Evolutionary conservation across 2,888 invertebrate genomes (phyloP).

Genomic region (Diabrotica balteata): DNA sequence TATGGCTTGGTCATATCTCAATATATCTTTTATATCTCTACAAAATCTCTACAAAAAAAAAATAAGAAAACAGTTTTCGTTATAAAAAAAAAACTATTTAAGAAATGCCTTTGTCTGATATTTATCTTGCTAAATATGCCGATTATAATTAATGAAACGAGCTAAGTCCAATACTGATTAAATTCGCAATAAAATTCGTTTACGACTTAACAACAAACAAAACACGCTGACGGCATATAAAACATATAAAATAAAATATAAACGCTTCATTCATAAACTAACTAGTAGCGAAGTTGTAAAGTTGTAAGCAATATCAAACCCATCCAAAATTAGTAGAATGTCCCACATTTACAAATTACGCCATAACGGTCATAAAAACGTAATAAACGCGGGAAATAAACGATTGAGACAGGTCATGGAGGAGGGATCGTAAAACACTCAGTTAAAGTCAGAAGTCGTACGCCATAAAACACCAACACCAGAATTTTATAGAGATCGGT

Average conservation of each 20-base stretch:
- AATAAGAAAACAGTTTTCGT: no score
- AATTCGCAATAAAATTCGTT: conserved; percentile 49
- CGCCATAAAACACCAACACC: conserved; percentile 54
- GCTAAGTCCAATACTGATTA: conserved; percentile 9
- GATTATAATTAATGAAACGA: no score
- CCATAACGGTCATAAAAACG: conserved; percentile 59
- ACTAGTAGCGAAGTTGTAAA: conserved; percentile 47
- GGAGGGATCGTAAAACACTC: conserved; percentile 55
- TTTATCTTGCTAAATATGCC: no score
- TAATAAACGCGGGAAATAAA: conserved; percentile 60
- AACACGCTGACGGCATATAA: conserved; percentile 10
- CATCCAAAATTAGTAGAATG: conserved; percentile 58
- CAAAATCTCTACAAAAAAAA: no score
- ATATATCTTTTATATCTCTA: no score
- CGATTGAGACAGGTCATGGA: conserved; percentile 59
- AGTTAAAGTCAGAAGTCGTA: conserved; percentile 57
- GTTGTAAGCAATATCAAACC: conserved; percentile 56
- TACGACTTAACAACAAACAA: conserved; percentile 30
- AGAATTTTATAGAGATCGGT: conserved; percentile 55
- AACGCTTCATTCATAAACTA: conserved; percentile 22
- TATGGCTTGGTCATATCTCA: no score
- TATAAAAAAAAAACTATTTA: no score
- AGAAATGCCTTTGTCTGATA: no score
- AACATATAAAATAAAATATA: conserved; percentile 22
- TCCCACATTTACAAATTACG: conserved; percentile 59